Base-by-base conservation (phyloP, 2,113 vertebrate species). In the Brienomyrus longianalis region DNA sequence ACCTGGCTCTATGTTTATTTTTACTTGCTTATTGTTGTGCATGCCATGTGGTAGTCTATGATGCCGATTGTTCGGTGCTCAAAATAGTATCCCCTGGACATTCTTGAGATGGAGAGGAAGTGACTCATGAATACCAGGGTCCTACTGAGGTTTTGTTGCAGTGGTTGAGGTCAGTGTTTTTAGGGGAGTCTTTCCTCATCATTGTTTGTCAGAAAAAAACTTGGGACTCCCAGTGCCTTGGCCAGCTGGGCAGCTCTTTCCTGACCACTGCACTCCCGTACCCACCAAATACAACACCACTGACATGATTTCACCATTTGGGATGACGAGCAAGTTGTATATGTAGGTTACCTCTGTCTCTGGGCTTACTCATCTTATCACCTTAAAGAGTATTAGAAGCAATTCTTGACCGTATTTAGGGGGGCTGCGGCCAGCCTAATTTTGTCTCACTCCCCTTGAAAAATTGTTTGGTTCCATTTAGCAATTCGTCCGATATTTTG, bases 21-120 rank as follows among this genome's bases (percentile, higher is more conserved):
- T 92, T 92, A 93, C 83, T 87, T 85, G n/a, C 43, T 84, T 89
- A 94, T 95, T 95, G 93, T 94, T 94, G 90, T 86, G 51, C 89
- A 31, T 90, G 90, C 91, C 90, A 93, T 92, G 88, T 90, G 88
- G 91, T 91, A 87, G 88, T 91, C 91, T 88, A 92, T 93, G 93
- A 93, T 92, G 92, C 80, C 91, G 91, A 91, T 91, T 77, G 74
- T 88, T 90, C 80, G n/a, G 6, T 66, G 56, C 89, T 92, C 89
- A 91, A 92, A 93, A 93, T 92, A 93, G 52, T 45, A 13, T 19
- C 43, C 51, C 43, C 39, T 84, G 17, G 91, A 91, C 83, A 91
- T 95, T 94, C 93, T 92, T 86, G 90, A 91, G 89, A 88, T 86
- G 90, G 74, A 62, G 59, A 91, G 92, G 90, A 94, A 92, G 91